phyloP scores from a whole-genome alignment of 2,113 vertebrate genomes.

The Nycticorax nycticorax region DNA sequence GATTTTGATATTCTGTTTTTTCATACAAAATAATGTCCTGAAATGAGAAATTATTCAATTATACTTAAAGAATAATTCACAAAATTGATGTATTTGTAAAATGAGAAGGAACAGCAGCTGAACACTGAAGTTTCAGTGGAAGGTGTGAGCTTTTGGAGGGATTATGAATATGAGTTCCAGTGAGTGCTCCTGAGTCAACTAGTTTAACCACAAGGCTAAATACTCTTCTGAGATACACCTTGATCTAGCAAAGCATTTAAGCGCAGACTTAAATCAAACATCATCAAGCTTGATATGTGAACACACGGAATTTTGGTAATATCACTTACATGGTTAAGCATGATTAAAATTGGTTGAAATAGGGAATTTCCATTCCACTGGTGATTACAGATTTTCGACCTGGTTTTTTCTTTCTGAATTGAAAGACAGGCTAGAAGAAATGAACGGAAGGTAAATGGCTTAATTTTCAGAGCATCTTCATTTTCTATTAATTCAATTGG shows the following conservation, averaged over 20 bases:
- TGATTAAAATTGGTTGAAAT: not conserved
- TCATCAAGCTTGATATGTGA: not conserved
- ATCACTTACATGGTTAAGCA: not conserved
- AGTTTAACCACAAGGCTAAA: not conserved
- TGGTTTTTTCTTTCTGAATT: not conserved
- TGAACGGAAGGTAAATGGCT: not conserved
- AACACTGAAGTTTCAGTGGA: not conserved
- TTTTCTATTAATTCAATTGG: not conserved
- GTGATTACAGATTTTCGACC: not conserved
- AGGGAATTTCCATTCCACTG: not conserved
- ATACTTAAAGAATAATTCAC: not conserved
- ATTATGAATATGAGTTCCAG: not conserved
- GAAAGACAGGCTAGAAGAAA: not conserved
- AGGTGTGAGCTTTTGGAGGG: not conserved
- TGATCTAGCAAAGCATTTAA: not conserved
- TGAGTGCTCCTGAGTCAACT: not conserved
- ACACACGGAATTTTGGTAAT: not conserved
- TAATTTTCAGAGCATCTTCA: not conserved
- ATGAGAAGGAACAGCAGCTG: not conserved
- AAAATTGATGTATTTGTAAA: not conserved
- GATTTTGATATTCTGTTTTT: not conserved
- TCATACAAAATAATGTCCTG: not conserved
- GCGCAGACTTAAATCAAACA: not conserved
- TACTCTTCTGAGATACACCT: not conserved
- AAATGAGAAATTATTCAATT: not conserved